Evolutionary conservation across 2,888 invertebrate genomes (phyloP).

Genomic region (Acronicta psi): DNA sequence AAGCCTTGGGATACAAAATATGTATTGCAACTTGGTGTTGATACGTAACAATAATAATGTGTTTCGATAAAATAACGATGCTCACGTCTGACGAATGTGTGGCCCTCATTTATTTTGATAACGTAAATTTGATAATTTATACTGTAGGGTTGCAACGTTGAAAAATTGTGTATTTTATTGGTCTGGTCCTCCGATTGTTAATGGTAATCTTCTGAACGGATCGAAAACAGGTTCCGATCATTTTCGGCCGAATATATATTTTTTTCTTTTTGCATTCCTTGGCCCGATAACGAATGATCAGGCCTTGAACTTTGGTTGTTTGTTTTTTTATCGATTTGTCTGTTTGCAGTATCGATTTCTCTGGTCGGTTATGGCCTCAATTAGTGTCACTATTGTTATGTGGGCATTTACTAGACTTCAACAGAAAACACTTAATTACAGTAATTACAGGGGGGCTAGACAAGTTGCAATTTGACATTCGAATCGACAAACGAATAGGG

Average conservation of each 20-base stretch:
- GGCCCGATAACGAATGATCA: constrained; percentile 43
- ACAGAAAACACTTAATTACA: too few species aligned
- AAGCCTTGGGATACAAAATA: not conserved
- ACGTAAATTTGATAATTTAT: constrained; percentile 50
- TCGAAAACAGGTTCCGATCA: constrained; percentile 47
- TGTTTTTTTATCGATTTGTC: constrained; percentile 17
- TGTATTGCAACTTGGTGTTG: constrained; percentile 10
- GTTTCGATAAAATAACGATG: constrained; percentile 36
- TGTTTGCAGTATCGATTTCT: constrained; percentile 1
- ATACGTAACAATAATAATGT: constrained; percentile 28
- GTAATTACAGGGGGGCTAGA: too few species aligned
- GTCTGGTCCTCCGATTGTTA: constrained; percentile 58
- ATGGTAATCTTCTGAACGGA: constrained; percentile 52
- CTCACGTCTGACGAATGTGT: constrained; percentile 36
- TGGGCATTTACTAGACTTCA: too few species aligned
- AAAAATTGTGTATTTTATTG: constrained; percentile 64
- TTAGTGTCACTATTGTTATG: too few species aligned
- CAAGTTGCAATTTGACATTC: too few species aligned
- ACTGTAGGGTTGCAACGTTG: constrained; percentile 54
- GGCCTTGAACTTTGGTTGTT: constrained; percentile 51
- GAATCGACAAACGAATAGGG: too few species aligned
- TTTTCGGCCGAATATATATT: constrained; percentile 42
- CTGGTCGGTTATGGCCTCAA: too few species aligned
- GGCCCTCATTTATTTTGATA: constrained; percentile 22
- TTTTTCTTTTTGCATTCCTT: constrained; percentile 36